Evolutionary conservation across 1,140 invertebrate species (phyloP), one percentile per base, ranked within the genome.

Genomic region (Solenopsis fugax): DNA sequence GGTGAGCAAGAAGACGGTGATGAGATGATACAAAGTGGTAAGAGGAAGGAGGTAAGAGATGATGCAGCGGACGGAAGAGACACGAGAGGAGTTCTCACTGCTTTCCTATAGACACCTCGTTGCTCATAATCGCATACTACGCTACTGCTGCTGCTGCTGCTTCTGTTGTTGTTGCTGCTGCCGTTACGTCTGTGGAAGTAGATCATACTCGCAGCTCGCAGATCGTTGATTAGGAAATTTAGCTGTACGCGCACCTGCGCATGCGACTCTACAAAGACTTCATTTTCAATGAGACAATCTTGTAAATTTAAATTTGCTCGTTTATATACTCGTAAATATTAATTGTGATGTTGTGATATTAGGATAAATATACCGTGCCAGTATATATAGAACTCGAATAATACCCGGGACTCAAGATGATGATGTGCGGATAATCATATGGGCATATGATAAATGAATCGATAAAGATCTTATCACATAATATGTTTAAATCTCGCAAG

Each of bases 71-170:
- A 77, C 6, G 58, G 10, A 76, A 45, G 5, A 50, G 75, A 18
- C 52, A 21, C 24, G 29, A 82, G 21, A 87, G 75, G 81, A 88
- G 91, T 91, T 87, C 88, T 88, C 82, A 29, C 29, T 29, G 29
- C 29, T 29, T 29, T 29, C 29, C 29, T 29, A 2, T 29, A 29
- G 29, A 2, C 29, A 29, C 29, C 2, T 29, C 29, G 29, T 29
- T 29, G 29, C 29, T 29, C 29, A 2, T 29, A 29, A 29, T 29
- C 29, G 29, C 2, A 2, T 29, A 29, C 2, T 29, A 29, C 29
- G 29, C 29, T 29, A 29, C 29, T 29, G 29, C 29, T 29, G 29
- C 2, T 29, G 29, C 29, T 29, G 29, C 2, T 29, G 0, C 29
- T 29, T 1, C 29, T 29, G 1, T 2, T 29, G 29, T 29, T 29